Percentiles rank a stretch among this genome's conserved stretches.
Evolutionary conservation across 2,113 vertebrate species (phyloP).

Genomic region (Aleadryas rufinucha): DNA sequence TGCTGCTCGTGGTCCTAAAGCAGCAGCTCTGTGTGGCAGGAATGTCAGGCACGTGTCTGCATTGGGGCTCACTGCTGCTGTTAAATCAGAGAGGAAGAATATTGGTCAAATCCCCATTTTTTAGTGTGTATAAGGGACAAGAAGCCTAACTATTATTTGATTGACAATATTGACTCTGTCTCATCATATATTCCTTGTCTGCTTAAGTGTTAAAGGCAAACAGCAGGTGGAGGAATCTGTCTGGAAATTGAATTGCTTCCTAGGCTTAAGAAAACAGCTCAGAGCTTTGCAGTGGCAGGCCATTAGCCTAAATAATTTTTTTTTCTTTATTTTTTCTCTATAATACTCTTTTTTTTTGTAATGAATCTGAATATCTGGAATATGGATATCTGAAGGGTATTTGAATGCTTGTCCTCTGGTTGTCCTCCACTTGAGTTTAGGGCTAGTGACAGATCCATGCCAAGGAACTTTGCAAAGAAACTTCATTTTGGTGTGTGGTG

Average conservation of each 20-base stretch:
- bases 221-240: not conserved
- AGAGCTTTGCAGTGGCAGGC: not conserved
- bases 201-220: not conserved
- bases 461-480: not conserved
- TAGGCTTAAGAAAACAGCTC: not conserved
- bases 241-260: not conserved
- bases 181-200: not conserved
- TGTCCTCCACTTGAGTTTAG: not conserved
- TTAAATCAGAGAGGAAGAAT: not conserved
- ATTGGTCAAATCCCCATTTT: not conserved
- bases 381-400: not conserved
- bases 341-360: not conserved
- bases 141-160: not conserved
- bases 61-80: not conserved
- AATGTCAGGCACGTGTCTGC: not conserved
- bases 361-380: not conserved
- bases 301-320: not conserved
- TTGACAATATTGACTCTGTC: not conserved
- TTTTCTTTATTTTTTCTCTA: not conserved
- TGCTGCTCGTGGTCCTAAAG: not conserved
- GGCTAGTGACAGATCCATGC: not conserved
- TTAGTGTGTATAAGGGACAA: not conserved
- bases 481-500: fast-evolving
- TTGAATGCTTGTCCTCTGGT: not conserved
- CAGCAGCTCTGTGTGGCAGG: not conserved